phyloP scores from a whole-genome alignment of 2,888 invertebrate species.

The Chaitophorus viminalis region DNA sequence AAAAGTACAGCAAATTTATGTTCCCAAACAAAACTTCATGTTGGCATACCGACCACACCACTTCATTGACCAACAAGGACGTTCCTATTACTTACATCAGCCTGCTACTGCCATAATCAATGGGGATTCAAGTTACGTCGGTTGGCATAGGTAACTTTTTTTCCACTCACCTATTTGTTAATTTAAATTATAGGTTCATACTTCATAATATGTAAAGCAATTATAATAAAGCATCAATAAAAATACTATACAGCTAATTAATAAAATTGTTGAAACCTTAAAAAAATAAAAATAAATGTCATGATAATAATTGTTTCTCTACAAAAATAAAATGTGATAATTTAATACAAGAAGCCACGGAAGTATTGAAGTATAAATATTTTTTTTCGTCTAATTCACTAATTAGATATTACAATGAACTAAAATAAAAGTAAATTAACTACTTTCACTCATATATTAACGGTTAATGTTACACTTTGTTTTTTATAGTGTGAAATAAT shows the following conservation, averaged over 20 bases:
- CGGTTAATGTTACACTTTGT: conserved; percentile 14
- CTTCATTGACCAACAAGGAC: conserved; percentile 78
- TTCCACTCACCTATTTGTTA: not conserved
- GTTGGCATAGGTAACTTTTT: conserved; percentile 63
- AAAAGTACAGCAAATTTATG: conserved; percentile 64
- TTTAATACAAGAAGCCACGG: too few species aligned
- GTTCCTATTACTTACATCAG: conserved; percentile 75
- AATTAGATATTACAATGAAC: conserved; percentile 4
- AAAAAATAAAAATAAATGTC: too few species aligned
- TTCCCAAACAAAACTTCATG: conserved; percentile 69
- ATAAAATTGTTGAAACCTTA: too few species aligned
- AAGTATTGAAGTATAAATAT: not conserved
- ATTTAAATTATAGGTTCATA: not conserved
- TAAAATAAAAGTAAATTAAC: conserved; percentile 10
- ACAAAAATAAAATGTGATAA: too few species aligned
- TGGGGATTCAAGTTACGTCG: conserved; percentile 59
- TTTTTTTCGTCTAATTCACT: not conserved
- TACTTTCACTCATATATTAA: conserved; percentile 29
- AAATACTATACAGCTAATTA: not conserved
- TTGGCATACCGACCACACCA: conserved; percentile 72
- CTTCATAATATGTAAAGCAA: not conserved
- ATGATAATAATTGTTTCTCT: too few species aligned
- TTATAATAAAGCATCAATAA: not conserved
- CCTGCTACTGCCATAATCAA: conserved; percentile 61
- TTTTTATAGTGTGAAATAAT: conserved; percentile 8